Evolutionary conservation across 2,888 invertebrate species (phyloP).

Genomic region (Keiferia lycopersicella): DNA sequence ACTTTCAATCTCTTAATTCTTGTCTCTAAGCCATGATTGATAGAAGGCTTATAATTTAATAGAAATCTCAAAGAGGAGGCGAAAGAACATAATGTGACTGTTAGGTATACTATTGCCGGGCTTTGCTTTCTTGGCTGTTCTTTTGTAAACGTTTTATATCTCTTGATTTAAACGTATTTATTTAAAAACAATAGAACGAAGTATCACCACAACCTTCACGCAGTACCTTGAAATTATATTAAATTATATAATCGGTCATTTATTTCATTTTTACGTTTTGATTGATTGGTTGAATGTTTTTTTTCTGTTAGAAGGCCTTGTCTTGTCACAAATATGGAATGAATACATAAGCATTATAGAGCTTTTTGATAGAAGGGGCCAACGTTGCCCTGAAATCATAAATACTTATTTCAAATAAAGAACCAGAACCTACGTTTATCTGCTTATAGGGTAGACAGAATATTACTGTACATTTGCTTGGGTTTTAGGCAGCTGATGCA

Average conservation of each 20-base stretch:
- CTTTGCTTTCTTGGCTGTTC: too few relatives aligned
- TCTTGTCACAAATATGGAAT: conserved; percentile 2
- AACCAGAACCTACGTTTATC: too few relatives aligned
- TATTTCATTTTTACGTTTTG: neutral
- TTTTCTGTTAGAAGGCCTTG: conserved; percentile 6
- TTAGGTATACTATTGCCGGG: too few relatives aligned
- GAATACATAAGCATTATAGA: neutral
- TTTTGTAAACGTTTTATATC: neutral
- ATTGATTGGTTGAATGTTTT: conserved; percentile 11
- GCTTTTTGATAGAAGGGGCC: neutral
- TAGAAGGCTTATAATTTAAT: too few relatives aligned
- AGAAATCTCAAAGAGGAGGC: too few relatives aligned
- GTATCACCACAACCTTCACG: neutral
- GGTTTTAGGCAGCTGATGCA: too few relatives aligned
- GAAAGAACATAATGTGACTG: too few relatives aligned
- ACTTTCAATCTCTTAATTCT: too few relatives aligned
- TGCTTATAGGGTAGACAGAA: too few relatives aligned
- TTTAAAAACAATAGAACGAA: neutral
- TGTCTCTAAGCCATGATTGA: too few relatives aligned
- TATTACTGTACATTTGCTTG: too few relatives aligned
- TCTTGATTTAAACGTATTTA: neutral
- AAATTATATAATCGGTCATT: neutral
- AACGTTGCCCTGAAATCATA: neutral
- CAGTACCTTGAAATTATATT: conserved; percentile 4
- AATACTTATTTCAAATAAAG: too few relatives aligned